Conservation (phyloP, 2,797 vertebrate species). For the Chelonia mydas region DNA sequence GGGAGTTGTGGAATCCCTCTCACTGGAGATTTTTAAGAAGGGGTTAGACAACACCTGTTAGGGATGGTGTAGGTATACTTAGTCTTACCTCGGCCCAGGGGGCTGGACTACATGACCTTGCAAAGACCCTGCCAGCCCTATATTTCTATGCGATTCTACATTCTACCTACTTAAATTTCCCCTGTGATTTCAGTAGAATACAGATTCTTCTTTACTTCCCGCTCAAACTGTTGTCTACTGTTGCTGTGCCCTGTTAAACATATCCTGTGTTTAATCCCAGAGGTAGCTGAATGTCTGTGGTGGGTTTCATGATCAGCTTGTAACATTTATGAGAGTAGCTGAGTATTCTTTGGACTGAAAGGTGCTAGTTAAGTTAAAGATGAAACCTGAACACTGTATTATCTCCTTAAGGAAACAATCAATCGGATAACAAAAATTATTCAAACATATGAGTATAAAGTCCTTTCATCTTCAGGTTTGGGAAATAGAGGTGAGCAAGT, state of each 20-base stretch:
- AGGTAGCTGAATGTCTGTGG: not conserved
- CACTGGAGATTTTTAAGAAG: not conserved
- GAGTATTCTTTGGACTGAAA: accelerated
- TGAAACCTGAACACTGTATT: accelerated
- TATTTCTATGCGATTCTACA: not conserved
- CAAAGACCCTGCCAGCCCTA: not conserved
- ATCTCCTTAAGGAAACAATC: not conserved
- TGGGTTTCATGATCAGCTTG: accelerated
- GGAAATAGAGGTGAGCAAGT: not conserved
- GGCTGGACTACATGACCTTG: not conserved
- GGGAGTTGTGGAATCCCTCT: not conserved
- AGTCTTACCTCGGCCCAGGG: not conserved
- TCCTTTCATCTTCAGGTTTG: not conserved
- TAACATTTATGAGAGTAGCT: not conserved
- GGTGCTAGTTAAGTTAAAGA: accelerated
- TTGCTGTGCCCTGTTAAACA: not conserved
- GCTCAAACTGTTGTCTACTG: not conserved
- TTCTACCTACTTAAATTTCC: not conserved
- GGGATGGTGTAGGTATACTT: not conserved
- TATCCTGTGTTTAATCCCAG: not conserved
- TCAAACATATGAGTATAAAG: not conserved
- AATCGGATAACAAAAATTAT: accelerated
- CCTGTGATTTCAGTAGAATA: not conserved
- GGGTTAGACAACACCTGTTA: not conserved
- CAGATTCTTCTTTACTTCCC: not conserved